Percentiles rank a stretch among this genome's conserved stretches.
These are phyloP conservation scores for Capreolus pygargus DNA, from an alignment of 2,113 vertebrate species.

Conservation along the genomic window DNA sequence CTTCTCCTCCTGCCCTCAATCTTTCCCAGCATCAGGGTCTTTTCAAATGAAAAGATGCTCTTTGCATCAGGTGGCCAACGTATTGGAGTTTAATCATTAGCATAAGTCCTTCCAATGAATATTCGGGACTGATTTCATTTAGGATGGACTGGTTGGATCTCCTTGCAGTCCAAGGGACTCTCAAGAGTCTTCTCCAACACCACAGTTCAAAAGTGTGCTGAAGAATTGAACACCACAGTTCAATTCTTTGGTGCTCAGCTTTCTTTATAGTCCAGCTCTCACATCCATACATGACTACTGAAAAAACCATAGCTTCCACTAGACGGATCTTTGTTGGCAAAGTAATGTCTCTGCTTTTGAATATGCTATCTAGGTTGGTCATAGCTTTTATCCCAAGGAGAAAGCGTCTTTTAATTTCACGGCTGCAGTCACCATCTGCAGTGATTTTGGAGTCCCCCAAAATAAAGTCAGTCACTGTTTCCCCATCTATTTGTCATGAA, in stretches of 20 bases:
- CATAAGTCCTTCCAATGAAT: background rate
- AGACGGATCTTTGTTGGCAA: rapidly evolving
- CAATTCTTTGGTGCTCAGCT: background rate
- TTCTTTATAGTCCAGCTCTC: background rate
- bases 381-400: background rate
- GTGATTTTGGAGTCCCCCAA: background rate
- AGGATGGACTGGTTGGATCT: background rate
- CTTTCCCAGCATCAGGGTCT: background rate
- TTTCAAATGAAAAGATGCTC: background rate
- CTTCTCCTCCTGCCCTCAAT: background rate
- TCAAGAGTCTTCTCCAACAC: background rate
- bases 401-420: background rate
- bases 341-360: background rate
- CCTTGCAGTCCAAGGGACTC: background rate
- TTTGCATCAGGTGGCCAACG: background rate
- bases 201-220: background rate
- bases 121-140: background rate
- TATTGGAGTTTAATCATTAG: background rate
- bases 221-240: too few species aligned
- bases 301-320: background rate
- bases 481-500: background rate
- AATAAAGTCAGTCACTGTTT: background rate
- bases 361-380: background rate
- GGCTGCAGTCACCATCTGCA: background rate
- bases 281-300: background rate